Base-by-base conservation (phyloP, 1,140 invertebrate species). In the Macrocentrus cingulum region DNA sequence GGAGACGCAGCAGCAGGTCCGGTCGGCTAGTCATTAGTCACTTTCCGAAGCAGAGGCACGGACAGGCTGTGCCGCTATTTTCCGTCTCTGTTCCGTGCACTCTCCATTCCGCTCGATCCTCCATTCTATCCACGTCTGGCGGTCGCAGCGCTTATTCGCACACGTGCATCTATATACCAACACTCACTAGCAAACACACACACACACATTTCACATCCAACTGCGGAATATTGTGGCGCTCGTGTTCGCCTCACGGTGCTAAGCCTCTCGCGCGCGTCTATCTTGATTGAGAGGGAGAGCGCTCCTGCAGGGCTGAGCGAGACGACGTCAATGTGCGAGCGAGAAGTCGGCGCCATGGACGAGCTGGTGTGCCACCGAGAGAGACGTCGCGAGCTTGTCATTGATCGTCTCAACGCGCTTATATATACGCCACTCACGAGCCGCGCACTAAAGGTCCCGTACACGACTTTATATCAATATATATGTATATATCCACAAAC, bases 11-110 rank as follows among this genome's bases (percentile, higher is more conserved):
- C 67, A 75, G 72, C 75, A 74, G 70, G 72, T 76, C 74, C 69
- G 70, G 68, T 67, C 70, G 68, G 71, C 73, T 74, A 73, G 75
- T 79, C 77, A 79, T 79, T 79, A 78, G 76, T 80, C 76, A 79
- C 76, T 77, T 77, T 77, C 75, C 75, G 75, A 77, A 79, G 74
- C 76, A 78, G 76, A 76, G 72, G 74, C 76, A 77, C 74, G 70
- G 74, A 77, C 75, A 75, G 72, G 69, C 75, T 69, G 70, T 67
- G 71, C 70, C 71, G 74, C 67, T 70, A 69, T 71, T 65, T 56
- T 55, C 56, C 50, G 65, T 65, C 60, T 60, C 61, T 36, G 63
- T 51, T 46, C 39, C 2, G 6, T 20, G 7, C 42, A 42, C 23
- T 8, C 46, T 34, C 19, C 51, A 53, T 51, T 59, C 50, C 23